Percentiles rank a stretch among this genome's conserved stretches.
These are phyloP conservation scores for Megaceryle alcyon DNA, from an alignment of 2,797 vertebrate genomes.

Conservation along the genomic window DNA sequence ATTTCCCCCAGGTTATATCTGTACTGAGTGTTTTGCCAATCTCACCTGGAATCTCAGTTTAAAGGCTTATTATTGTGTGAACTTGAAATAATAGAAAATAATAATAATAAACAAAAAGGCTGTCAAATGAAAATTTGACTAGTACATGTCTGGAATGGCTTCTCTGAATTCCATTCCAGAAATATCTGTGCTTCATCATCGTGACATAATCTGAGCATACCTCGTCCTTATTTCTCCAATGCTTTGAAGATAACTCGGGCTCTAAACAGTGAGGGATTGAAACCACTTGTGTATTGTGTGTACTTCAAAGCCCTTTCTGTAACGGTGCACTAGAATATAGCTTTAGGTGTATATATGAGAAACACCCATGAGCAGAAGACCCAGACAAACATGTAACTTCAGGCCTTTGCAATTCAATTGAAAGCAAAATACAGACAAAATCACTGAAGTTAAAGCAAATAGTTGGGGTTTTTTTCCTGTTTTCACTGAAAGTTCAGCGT, in stretches of 20 bases:
- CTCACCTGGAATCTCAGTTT: background rate
- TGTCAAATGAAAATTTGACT: background rate
- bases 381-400: background rate
- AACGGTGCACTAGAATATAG: background rate
- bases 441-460: background rate
- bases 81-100: background rate
- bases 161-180: background rate
- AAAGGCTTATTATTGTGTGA: background rate
- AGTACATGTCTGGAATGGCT: background rate
- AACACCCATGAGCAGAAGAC: background rate
- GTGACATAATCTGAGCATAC: background rate
- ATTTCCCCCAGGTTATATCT: background rate
- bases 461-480: background rate
- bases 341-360: background rate
- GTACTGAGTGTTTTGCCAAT: background rate
- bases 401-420: background rate
- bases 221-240: background rate
- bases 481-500: constrained; percentile 56
- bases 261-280: background rate
- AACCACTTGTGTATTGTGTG: accelerated
- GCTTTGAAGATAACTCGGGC: background rate
- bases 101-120: background rate
- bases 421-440: background rate
- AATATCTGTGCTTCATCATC: background rate
- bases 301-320: background rate